Conservation (phyloP, 2,888 invertebrate genomes). For the Tricholauxania praeusta region DNA sequence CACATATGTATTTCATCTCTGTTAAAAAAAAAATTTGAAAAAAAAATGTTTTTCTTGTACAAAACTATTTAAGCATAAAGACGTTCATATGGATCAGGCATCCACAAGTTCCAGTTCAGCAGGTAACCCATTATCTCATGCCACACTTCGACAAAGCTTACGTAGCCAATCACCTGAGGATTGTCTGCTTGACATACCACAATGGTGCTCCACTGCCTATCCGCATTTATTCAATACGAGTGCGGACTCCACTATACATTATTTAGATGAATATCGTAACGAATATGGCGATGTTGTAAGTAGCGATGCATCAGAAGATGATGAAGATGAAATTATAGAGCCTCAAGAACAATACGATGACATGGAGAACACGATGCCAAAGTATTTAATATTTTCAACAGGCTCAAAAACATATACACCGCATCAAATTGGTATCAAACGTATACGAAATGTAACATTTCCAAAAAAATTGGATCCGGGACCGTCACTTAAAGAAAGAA, state of each 20-base stretch:
- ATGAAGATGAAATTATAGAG: slow-evolving; percentile 45
- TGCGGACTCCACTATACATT: slow-evolving; percentile 69
- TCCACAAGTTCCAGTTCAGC: slow-evolving; percentile 46
- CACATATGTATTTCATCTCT: too few species aligned
- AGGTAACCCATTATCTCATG: slow-evolving; percentile 63
- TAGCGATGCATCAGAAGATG: slow-evolving; percentile 47
- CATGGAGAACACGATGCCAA: slow-evolving; percentile 74
- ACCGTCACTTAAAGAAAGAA: slow-evolving; percentile 75
- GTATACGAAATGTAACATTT: slow-evolving; percentile 78
- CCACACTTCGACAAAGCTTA: slow-evolving; percentile 50
- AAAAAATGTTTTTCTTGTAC: too few species aligned
- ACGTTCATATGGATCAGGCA: slow-evolving; percentile 38
- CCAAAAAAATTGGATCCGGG: slow-evolving; percentile 78
- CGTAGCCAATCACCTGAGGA: slow-evolving; percentile 51
- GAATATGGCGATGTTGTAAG: slow-evolving; percentile 51
- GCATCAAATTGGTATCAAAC: slow-evolving; percentile 85
- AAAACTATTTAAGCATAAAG: slow-evolving; percentile 7
- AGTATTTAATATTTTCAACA: slow-evolving; percentile 82
- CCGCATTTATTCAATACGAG: slow-evolving; percentile 25
- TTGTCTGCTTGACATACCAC: slow-evolving; percentile 52
- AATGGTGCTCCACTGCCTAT: slow-evolving; percentile 40
- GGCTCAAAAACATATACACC: slow-evolving; percentile 87
- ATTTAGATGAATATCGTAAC: slow-evolving; percentile 73
- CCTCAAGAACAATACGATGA: slow-evolving; percentile 70
- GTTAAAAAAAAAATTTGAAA: too few species aligned